Percentiles rank a stretch among this genome's conserved stretches.
phyloP scores from a whole-genome alignment of 2,888 invertebrate species.

The Nephrocerus scutellatus region DNA sequence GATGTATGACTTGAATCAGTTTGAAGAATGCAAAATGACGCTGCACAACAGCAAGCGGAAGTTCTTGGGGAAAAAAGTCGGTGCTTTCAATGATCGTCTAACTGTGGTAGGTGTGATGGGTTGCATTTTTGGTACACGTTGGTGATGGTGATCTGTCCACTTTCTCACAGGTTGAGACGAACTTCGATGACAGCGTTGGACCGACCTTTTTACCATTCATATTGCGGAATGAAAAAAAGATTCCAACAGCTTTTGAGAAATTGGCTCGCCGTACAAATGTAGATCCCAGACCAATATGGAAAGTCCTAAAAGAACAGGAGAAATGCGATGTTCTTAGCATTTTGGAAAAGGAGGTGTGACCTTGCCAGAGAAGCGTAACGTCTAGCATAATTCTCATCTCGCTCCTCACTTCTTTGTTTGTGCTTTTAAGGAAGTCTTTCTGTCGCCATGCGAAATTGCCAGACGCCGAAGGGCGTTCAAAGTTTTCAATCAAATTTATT shows the following conservation, averaged over 20 bases:
- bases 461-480: slow-evolving; percentile 32
- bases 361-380: too few relatives aligned
- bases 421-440: slow-evolving; percentile 29
- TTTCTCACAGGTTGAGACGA: slow-evolving; percentile 4
- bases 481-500: slow-evolving; percentile 38
- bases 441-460: slow-evolving; percentile 36
- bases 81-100: slow-evolving; percentile 23
- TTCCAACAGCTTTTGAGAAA: slow-evolving; percentile 12
- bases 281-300: slow-evolving; percentile 18
- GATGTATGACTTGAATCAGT: slow-evolving; percentile 26
- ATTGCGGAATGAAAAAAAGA: slow-evolving; percentile 13
- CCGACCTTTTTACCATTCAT: slow-evolving; percentile 13
- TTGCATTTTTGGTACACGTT: neutral
- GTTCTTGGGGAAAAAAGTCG: slow-evolving; percentile 18
- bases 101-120: slow-evolving; percentile 9
- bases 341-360: slow-evolving; percentile 17
- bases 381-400: too few relatives aligned
- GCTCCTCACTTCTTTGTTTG: too few relatives aligned
- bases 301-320: slow-evolving; percentile 13
- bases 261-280: neutral
- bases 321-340: slow-evolving; percentile 22
- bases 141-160: neutral
- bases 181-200: slow-evolving; percentile 7
- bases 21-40: slow-evolving; percentile 23
- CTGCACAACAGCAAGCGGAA: slow-evolving; percentile 17